Evolutionary conservation across 2,888 invertebrate species (phyloP).

Genomic region (Neoitamus cyanurus): DNA sequence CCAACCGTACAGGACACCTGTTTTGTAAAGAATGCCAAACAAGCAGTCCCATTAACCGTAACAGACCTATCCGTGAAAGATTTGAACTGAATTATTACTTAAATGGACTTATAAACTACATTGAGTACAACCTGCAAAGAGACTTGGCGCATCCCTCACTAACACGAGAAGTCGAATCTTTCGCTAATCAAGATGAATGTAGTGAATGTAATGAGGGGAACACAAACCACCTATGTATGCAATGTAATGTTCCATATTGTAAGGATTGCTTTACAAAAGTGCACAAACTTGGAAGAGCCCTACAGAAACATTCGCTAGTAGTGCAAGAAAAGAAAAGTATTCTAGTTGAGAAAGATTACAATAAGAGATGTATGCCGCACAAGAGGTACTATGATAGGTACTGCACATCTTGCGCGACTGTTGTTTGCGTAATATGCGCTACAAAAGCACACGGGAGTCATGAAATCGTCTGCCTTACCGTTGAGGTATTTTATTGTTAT

Average conservation of each 20-base stretch:
- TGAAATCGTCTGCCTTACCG: constrained; percentile 50
- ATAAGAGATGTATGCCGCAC: constrained; percentile 55
- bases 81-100: constrained; percentile 65
- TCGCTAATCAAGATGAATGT: constrained; percentile 55
- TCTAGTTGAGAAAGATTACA: constrained; percentile 48
- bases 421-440: constrained; percentile 56
- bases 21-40: constrained; percentile 68
- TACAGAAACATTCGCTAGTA: constrained; percentile 57
- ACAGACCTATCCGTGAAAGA: constrained; percentile 55
- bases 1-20: constrained; percentile 64
- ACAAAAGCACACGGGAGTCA: constrained; percentile 55
- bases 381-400: constrained; percentile 52
- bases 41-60: constrained; percentile 58
- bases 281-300: constrained; percentile 59
- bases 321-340: constrained; percentile 45
- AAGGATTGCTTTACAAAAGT: constrained; percentile 59
- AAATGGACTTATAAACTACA: constrained; percentile 55
- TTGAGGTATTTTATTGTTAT: constrained; percentile 54
- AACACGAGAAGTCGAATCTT: neutral
- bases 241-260: constrained; percentile 61
- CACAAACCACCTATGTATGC: constrained; percentile 58
- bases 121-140: neutral
- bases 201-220: constrained; percentile 57
- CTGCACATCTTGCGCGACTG: constrained; percentile 56
- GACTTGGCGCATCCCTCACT: neutral